Percentiles rank a stretch among this genome's conserved stretches.
These are phyloP conservation scores for Vireo altiloquus DNA, from an alignment of 2,113 vertebrate species.

Conservation along the genomic window DNA sequence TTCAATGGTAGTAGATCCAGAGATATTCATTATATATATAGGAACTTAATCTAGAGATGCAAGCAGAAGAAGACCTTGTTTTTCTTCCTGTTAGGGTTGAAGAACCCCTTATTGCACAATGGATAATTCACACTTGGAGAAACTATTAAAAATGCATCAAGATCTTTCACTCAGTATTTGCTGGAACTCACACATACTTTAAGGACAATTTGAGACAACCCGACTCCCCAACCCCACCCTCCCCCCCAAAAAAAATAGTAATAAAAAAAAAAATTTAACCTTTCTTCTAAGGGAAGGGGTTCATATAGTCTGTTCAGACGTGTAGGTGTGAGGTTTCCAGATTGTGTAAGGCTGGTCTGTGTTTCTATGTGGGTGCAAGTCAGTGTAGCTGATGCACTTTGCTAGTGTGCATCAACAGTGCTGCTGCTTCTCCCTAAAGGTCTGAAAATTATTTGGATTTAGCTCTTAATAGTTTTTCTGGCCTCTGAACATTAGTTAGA, in stretches of 20 bases:
- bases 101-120: background rate
- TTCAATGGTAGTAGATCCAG: background rate
- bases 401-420: background rate
- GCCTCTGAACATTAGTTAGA: background rate
- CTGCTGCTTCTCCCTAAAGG: background rate
- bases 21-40: background rate
- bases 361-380: fast-evolving
- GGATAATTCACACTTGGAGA: background rate
- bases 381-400: background rate
- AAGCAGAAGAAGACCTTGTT: background rate
- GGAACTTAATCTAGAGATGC: background rate
- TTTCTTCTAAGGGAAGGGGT: background rate
- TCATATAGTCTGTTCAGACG: background rate
- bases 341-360: background rate
- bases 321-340: background rate
- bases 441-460: background rate
- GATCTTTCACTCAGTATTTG: background rate
- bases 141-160: background rate
- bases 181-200: background rate
- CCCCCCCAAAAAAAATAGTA: fast-evolving
- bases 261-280: background rate
- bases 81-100: background rate
- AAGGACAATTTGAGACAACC: background rate
- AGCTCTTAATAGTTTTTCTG: background rate
- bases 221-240: fast-evolving